Evolutionary conservation across 2,113 vertebrate genomes (phyloP).

Genomic region (Dinomys branickii): DNA sequence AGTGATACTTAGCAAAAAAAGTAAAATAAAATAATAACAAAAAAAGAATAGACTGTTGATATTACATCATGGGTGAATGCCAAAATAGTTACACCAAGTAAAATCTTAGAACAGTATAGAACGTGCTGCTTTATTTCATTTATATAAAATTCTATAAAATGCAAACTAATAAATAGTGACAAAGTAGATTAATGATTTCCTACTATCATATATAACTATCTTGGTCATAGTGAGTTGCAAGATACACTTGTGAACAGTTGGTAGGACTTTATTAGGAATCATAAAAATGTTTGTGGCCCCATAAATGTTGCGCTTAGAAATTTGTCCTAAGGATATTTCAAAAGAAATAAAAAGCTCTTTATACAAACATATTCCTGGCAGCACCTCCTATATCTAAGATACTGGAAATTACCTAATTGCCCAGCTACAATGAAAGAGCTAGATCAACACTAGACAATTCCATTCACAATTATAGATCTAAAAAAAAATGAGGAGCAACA

Average conservation of each 20-base stretch:
- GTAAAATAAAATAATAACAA: too few species aligned
- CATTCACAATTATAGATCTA: not conserved
- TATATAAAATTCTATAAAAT: slow-evolving; percentile 35
- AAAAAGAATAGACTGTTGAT: not conserved
- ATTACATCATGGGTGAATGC: not conserved
- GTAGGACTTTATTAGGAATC: not conserved
- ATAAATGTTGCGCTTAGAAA: slow-evolving; percentile 39
- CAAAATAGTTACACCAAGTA: slow-evolving; percentile 19
- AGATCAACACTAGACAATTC: slow-evolving; percentile 30
- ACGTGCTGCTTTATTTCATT: not conserved
- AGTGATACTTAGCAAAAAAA: not conserved
- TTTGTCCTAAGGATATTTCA: slow-evolving; percentile 44
- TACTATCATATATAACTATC: not conserved
- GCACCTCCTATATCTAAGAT: slow-evolving; percentile 23
- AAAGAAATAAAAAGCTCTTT: slow-evolving; percentile 45
- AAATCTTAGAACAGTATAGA: not conserved
- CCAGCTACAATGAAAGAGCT: not conserved
- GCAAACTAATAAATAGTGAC: not conserved
- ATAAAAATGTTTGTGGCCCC: slow-evolving; percentile 29
- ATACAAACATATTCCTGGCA: slow-evolving; percentile 29
- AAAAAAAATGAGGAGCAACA: not conserved
- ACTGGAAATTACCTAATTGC: slow-evolving; percentile 11
- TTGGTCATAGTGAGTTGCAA: not conserved
- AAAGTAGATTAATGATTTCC: not conserved
- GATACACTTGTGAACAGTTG: not conserved